A percentile compares a stretch with the other conserved stretches of the same genome.
These are phyloP conservation scores for Alauda arvensis DNA, from an alignment of 2,797 vertebrate genomes.

Conservation along the genomic window DNA sequence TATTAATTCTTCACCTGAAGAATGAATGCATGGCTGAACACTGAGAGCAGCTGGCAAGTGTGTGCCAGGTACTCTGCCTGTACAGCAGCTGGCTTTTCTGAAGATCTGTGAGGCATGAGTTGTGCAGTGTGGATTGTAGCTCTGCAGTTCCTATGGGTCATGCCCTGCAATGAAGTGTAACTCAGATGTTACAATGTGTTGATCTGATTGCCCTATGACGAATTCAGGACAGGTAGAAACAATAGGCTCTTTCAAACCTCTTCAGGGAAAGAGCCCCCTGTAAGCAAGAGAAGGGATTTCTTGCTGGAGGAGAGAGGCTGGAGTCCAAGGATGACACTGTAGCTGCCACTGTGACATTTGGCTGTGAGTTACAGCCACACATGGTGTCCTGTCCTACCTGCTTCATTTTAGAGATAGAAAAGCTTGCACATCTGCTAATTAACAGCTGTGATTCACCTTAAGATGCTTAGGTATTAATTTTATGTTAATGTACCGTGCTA, in stretches of 20 bases:
- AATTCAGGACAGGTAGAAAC: background rate
- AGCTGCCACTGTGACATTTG: rapidly evolving
- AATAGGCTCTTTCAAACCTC: background rate
- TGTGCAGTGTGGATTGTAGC: background rate
- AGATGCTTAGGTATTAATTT: background rate
- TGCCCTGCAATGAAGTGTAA: background rate
- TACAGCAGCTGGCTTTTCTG: background rate
- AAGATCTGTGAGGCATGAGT: background rate
- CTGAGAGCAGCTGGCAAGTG: background rate
- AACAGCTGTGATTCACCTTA: background rate
- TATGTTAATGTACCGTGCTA: background rate
- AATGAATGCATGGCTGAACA: background rate
- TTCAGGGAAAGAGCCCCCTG: background rate
- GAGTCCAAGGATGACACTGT: rapidly evolving
- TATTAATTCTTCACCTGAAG: background rate
- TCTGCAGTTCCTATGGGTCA: background rate
- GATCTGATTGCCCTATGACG: background rate
- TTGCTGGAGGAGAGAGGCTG: background rate
- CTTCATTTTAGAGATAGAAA: background rate
- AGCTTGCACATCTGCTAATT: background rate
- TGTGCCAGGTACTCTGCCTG: background rate
- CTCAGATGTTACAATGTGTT: background rate
- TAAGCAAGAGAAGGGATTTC: background rate
- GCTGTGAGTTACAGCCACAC: background rate
- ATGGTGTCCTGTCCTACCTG: background rate